Conservation (phyloP, 2,888 invertebrate species). For the Eupithecia abbreviata region DNA sequence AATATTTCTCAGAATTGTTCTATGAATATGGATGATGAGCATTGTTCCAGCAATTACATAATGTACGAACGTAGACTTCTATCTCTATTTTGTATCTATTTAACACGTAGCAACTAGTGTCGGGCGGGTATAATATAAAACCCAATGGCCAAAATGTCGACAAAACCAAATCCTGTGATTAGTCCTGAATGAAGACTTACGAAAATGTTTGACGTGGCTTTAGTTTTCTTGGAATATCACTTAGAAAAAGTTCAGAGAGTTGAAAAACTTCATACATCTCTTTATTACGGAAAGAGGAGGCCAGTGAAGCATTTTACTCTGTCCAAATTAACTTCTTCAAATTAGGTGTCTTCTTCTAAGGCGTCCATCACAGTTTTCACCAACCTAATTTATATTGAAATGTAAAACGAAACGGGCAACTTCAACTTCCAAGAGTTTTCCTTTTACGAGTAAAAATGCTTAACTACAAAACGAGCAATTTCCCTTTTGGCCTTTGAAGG, state of each 20-base stretch:
- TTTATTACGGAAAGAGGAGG: not conserved
- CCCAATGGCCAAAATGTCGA: not conserved
- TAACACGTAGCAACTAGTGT: not conserved
- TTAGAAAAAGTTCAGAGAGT: not conserved
- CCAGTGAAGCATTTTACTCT: not conserved
- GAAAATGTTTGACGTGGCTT: not conserved
- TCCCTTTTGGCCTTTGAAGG: slow-evolving; percentile 43
- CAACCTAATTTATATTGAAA: slow-evolving; percentile 31
- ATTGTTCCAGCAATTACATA: slow-evolving; percentile 39
- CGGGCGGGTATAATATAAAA: not conserved
- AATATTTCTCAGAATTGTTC: slow-evolving; percentile 43
- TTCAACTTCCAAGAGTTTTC: slow-evolving; percentile 34
- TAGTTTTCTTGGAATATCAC: not conserved
- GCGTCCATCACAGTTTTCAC: slow-evolving; percentile 24
- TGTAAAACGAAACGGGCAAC: slow-evolving; percentile 37
- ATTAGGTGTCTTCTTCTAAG: slow-evolving; percentile 19
- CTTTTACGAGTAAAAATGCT: slow-evolving; percentile 35
- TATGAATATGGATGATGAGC: slow-evolving; percentile 41
- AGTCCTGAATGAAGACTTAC: not conserved
- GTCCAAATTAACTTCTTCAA: slow-evolving; percentile 22
- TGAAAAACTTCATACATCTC: not conserved
- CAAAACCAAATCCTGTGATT: not conserved
- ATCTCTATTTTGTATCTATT: not conserved
- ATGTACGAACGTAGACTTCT: slow-evolving; percentile 26
- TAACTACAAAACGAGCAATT: slow-evolving; percentile 38